Conservation (phyloP, 2,797 vertebrate genomes). For the Cossypha dichroa region DNA sequence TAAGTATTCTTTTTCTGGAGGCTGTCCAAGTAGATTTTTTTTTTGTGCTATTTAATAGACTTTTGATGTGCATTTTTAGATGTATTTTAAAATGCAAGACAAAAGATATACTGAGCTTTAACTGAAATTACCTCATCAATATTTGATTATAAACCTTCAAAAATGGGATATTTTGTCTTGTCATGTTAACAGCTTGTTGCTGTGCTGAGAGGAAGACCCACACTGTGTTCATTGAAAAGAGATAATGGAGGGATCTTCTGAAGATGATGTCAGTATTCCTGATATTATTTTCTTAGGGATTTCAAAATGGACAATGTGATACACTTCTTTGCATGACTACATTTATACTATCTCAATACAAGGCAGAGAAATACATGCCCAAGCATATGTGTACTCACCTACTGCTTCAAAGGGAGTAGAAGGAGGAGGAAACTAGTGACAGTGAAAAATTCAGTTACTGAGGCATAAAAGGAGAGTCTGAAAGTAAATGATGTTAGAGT, state of each 20-base stretch:
- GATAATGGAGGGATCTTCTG: not conserved
- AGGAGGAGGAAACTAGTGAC: constrained; percentile 41
- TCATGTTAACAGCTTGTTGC: not conserved
- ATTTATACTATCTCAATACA: not conserved
- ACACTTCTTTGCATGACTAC: constrained; percentile 3
- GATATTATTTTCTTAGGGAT: constrained; percentile 35
- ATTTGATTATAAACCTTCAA: constrained; percentile 7
- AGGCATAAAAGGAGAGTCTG: constrained; percentile 71
- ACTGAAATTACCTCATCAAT: not conserved
- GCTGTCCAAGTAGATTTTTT: not conserved
- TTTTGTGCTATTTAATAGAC: not conserved
- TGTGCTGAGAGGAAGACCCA: not conserved
- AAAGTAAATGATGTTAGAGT: constrained; percentile 64
- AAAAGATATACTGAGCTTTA: not conserved
- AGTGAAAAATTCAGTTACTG: constrained; percentile 73
- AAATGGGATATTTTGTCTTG: not conserved
- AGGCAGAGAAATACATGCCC: not conserved
- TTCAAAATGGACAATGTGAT: constrained; percentile 15
- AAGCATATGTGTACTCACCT: not conserved
- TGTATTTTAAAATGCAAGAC: not conserved
- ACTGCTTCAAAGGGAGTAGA: constrained; percentile 35
- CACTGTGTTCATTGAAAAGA: not conserved
- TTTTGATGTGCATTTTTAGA: not conserved
- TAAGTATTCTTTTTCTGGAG: not conserved
- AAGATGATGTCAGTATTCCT: constrained; percentile 10